These are phyloP conservation scores for Limnephilus rhombicus DNA, from an alignment of 2,888 invertebrate genomes.

Conservation along the genomic window DNA sequence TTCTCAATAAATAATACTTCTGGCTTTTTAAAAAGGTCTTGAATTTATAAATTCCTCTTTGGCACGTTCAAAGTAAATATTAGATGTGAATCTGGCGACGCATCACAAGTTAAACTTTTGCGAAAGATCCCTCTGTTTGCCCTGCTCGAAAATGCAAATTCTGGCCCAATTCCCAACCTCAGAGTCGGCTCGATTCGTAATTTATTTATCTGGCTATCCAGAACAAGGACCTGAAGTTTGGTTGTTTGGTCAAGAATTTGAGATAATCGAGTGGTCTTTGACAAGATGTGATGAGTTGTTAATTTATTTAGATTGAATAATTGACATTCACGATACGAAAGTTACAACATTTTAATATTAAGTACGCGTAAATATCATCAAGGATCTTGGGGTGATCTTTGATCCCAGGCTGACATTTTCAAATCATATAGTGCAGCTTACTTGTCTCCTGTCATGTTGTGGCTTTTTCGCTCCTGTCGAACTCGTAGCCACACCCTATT, in stretches of 20 bases:
- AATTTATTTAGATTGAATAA: neutral
- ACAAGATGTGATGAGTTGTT: neutral
- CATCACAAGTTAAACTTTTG: neutral
- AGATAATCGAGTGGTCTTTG: neutral
- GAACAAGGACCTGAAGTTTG: neutral
- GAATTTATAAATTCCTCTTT: neutral
- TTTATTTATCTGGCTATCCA: neutral
- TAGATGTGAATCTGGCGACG: neutral
- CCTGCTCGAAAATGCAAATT: neutral
- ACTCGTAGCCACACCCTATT: too few species aligned
- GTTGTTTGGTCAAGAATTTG: neutral
- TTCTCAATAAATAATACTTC: neutral
- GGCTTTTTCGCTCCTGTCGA: too few species aligned
- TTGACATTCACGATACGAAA: neutral
- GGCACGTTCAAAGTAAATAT: neutral
- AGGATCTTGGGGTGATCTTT: too few species aligned
- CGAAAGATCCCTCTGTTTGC: neutral
- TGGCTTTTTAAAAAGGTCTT: neutral
- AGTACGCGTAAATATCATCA: too few species aligned
- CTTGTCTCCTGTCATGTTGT: too few species aligned
- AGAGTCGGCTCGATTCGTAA: neutral
- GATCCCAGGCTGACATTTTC: too few species aligned
- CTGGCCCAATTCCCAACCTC: neutral
- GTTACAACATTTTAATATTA: too few species aligned
- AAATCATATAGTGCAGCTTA: too few species aligned